Percentiles rank a stretch among this genome's conserved stretches.
Evolutionary conservation across 2,888 invertebrate genomes (phyloP).

Genomic region (Hanleya hanleyi): DNA sequence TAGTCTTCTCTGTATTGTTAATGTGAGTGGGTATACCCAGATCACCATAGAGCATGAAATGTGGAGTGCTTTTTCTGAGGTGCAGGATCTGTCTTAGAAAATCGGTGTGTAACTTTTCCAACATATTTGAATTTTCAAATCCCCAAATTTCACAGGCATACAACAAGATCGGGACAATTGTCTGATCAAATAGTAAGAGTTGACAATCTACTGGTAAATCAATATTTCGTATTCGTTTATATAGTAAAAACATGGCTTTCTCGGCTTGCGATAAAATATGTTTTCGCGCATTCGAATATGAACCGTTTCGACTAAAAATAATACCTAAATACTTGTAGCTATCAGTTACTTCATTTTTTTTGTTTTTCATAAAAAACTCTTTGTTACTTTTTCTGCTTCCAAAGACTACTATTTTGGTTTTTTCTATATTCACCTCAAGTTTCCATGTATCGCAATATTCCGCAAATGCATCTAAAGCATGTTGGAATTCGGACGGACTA

Average conservation of each 20-base stretch:
- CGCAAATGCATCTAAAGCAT: constrained; percentile 1
- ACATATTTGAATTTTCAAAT: neutral
- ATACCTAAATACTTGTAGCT: constrained; percentile 21
- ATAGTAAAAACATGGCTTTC: neutral
- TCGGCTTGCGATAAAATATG: neutral
- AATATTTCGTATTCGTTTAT: neutral
- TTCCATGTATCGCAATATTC: constrained; percentile 15
- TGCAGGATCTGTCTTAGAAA: too few relatives aligned
- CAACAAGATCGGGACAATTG: neutral
- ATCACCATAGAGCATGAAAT: too few relatives aligned
- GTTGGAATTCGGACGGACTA: constrained; percentile 9
- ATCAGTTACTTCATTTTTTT: constrained; percentile 15
- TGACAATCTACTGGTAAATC: neutral
- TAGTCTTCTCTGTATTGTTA: too few relatives aligned
- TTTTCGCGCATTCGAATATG: constrained; percentile 10
- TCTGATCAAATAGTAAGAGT: neutral
- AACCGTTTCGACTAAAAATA: constrained; percentile 18
- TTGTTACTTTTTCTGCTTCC: constrained; percentile 6
- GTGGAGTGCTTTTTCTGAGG: too few relatives aligned
- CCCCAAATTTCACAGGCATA: neutral
- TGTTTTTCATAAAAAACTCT: constrained; percentile 4
- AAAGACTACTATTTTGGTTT: constrained; percentile 23
- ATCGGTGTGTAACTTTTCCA: too few relatives aligned
- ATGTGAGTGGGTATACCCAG: too few relatives aligned
- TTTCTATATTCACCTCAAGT: constrained; percentile 10